Percentiles rank a stretch among this genome's conserved stretches.
Conservation (phyloP, 2,113 vertebrate species). For the Anser brachyrhynchus region DNA sequence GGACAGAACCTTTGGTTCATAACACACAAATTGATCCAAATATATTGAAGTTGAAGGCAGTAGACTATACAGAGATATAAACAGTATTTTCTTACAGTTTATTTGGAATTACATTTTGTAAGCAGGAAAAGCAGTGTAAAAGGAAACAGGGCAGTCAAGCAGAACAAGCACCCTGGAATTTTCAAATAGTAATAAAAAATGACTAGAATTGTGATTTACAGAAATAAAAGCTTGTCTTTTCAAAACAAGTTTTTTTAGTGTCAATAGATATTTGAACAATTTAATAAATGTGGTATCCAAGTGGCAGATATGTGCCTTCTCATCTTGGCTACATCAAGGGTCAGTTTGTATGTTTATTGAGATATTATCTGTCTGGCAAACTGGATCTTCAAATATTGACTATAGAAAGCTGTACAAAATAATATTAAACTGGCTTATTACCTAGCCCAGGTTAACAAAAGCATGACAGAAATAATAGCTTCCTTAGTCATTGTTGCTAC, state of each 20-base stretch:
- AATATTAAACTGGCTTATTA: neutral
- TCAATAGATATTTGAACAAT: neutral
- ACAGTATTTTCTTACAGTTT: neutral
- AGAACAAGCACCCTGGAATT: neutral
- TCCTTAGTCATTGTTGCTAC: neutral
- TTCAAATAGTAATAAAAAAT: neutral
- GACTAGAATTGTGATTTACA: neutral
- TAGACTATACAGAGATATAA: neutral
- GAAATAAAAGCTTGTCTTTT: neutral
- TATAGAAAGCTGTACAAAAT: neutral
- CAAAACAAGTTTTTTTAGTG: neutral
- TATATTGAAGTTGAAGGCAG: neutral
- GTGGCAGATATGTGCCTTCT: neutral
- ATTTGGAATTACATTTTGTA: neutral
- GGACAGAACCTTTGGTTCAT: neutral
- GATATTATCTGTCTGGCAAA: neutral
- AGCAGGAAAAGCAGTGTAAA: neutral
- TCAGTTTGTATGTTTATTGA: neutral
- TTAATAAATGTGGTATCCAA: neutral
- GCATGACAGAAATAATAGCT: neutral
- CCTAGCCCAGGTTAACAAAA: neutral
- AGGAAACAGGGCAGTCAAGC: neutral
- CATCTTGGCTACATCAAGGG: neutral
- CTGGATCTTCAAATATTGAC: neutral
- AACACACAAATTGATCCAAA: neutral